These are phyloP conservation scores for Allophyes oxyacanthae DNA, from an alignment of 2,888 invertebrate species.

Conservation along the genomic window DNA sequence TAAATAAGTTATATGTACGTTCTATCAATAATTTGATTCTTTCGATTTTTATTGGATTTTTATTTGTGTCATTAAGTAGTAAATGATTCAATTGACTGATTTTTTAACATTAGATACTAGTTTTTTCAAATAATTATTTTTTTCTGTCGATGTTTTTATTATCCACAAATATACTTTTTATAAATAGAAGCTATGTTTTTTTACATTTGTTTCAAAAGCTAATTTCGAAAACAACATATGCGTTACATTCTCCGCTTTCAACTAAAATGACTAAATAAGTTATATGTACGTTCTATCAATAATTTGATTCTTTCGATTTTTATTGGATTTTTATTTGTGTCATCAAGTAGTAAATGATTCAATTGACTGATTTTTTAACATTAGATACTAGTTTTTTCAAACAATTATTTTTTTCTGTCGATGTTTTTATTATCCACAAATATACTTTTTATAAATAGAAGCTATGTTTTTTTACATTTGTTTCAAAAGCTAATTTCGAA, in stretches of 20 bases:
- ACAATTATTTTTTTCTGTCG: neutral
- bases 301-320: conserved; percentile 23
- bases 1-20: conserved; percentile 31
- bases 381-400: conserved; percentile 9
- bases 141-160: too few species aligned
- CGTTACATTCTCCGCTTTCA: conserved; percentile 82
- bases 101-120: conserved; percentile 12
- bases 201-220: conserved; percentile 15
- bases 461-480: conserved; percentile 13
- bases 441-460: conserved; percentile 12
- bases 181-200: conserved; percentile 18
- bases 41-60: conserved; percentile 34
- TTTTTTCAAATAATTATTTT: conserved; percentile 1
- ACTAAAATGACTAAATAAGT: conserved; percentile 53
- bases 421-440: too few species aligned
- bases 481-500: conserved; percentile 41
- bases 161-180: conserved; percentile 1
- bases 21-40: conserved; percentile 17
- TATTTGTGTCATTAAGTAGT: conserved; percentile 27
- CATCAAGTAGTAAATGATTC: conserved; percentile 28
- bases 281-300: conserved; percentile 24
- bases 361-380: conserved; percentile 17
- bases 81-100: conserved; percentile 26
- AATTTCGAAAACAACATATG: conserved; percentile 76
- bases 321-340: conserved; percentile 31